Evolutionary conservation across 1,140 invertebrate species (phyloP), one percentile per base, ranked within the genome.

Genomic region (Pectinophora gossypiella): DNA sequence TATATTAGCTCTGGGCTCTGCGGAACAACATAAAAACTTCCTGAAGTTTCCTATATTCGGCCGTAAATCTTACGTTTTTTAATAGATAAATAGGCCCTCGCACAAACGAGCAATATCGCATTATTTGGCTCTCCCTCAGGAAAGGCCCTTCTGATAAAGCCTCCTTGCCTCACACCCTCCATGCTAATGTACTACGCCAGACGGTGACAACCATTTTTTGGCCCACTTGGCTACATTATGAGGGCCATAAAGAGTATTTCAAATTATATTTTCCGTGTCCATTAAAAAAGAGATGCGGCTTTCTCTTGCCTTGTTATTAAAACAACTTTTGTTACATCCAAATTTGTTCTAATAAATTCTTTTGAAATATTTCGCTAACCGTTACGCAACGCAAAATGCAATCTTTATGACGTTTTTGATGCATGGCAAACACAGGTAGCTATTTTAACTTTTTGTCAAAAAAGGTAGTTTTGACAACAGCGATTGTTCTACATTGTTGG

Each of bases 131-230:
- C 81, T 77, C 83, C 81, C 83, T 77, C 79, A 84, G 80, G 81
- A 85, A 84, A 84, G 81, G 81, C 79, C 83, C 77, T 86, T 71
- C 70, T 85, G 83, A 86, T 86, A 84, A 86, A 80, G 62, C 75
- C 77, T 74, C 79, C 77, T 76, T 71, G 59, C 76, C 81, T 81
- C 83, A 80, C 78, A 84, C 83, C 74, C 81, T 74, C 77, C 79
- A 85, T 85, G 76, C 78, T 87, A 87, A 87, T 87, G 78, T 80
- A 87, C 73, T 78, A 51, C 71, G 73, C 76, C 83, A 85, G 79
- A 87, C 83, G 79, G 79, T 87, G 83, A 83, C 83, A 85, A 84
- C 76, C 76, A 87, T 85, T 86, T 87, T 87, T 85, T 85, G 79
- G 79, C 74, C 78, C 77, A 87, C 81, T 87, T 81, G 79, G 81